Evolutionary conservation across 2,113 vertebrate genomes (phyloP).

Genomic region (Corythornis cristatus): DNA sequence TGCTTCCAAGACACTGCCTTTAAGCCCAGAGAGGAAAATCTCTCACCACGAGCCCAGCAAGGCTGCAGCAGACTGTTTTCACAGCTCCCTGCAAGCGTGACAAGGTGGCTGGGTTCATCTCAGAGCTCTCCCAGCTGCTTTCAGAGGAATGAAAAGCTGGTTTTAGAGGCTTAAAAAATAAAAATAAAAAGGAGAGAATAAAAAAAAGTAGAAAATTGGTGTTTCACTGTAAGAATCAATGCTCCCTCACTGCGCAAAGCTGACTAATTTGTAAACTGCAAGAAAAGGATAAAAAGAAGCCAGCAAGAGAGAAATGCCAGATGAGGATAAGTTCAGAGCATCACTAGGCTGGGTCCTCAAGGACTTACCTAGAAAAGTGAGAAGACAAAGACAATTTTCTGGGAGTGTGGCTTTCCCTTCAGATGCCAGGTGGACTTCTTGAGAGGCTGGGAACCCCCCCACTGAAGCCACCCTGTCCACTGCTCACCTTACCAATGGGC

Average conservation of each 20-base stretch:
- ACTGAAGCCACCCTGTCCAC: neutral
- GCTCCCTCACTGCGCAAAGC: conserved; percentile 1
- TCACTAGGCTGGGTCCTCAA: neutral
- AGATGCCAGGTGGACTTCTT: neutral
- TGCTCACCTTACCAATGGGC: conserved; percentile 17
- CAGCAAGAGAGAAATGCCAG: neutral
- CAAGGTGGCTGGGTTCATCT: neutral
- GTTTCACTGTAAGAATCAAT: neutral
- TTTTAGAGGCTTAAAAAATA: neutral
- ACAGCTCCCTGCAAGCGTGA: neutral
- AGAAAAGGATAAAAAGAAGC: neutral
- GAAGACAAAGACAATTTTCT: neutral
- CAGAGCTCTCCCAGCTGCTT: neutral
- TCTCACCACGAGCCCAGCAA: neutral
- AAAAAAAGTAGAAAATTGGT: too few species aligned
- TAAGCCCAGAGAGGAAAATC: neutral
- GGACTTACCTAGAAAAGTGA: neutral
- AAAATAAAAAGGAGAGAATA: neutral
- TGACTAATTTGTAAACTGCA: neutral
- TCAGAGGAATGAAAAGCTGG: neutral
- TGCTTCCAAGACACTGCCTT: neutral
- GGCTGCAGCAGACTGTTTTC: neutral
- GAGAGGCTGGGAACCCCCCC: fast-evolving
- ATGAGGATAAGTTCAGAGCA: neutral
- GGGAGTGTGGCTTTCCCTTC: neutral